Base-by-base conservation (phyloP, 2,797 vertebrate species). In the Coilia nasus region DNA sequence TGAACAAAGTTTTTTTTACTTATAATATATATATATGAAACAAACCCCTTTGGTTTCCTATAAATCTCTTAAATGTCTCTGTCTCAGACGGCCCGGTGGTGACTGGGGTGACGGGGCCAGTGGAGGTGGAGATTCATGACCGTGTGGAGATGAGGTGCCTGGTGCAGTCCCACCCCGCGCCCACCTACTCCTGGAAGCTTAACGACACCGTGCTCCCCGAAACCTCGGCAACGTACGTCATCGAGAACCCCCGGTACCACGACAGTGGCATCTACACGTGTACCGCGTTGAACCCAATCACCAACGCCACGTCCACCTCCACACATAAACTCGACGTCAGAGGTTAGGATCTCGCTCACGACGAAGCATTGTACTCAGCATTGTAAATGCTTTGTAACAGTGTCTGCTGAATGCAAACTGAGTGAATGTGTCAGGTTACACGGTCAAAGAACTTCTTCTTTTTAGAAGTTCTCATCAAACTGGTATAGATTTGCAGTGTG, bases 41-140 rank as follows among this genome's bases (percentile, higher is more conserved):
- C 50, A 54, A 54, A 41, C 35, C 35, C 50, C 14, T 54, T 54
- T 54, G 50, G 50, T 54, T 54, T 54, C 7, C 50, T 54, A 54
- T 54, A 54, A 9, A 54, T 54, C 50, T 54, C 14, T 9, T 54
- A 54, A 3, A 5, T 21, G 3, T 59, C 10, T 25, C 17, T 44
- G 0, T 82, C 80, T 25, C 92, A 96, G 95, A 91, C 44, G 95
- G 95, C 2, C 95, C 95, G 1, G 94, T 93, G 1, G 0, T 2
- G 0, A 84, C 7, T 0, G 0, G 0, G 1, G 81, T 96, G 62
- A 0, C 0, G 0, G 95, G 88, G 0, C 0, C 1, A 0, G 0
- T 0, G 0, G 81, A 44, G 0, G 91, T 93, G 0, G 87, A 90
- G 84, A 57, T 94, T 21, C 64, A 67, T 0, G n/a, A 87, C 0